Percentiles rank a stretch among this genome's conserved stretches.
These are phyloP conservation scores for Platynereis dumerilii DNA, from an alignment of 2,888 invertebrate species.

Conservation along the genomic window DNA sequence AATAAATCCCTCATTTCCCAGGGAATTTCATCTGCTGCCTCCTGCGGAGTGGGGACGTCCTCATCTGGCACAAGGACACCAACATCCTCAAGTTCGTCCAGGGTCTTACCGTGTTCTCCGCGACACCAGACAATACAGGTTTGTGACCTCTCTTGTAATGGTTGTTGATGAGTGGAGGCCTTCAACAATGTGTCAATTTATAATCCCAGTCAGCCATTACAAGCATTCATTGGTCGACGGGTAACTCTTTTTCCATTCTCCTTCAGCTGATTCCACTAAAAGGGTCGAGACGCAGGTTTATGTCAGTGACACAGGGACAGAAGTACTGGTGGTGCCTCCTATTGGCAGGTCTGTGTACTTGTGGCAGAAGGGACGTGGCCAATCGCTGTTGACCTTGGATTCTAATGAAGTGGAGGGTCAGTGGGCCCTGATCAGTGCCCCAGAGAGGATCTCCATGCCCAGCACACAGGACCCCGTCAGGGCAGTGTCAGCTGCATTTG, in stretches of 20 bases:
- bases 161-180: too few species aligned
- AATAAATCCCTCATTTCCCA: conserved; percentile 30
- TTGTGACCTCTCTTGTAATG: too few species aligned
- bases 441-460: conserved; percentile 45
- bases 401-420: conserved; percentile 45
- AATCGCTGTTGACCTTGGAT: conserved; percentile 39
- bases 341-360: conserved; percentile 43
- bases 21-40: conserved; percentile 54
- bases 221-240: too few species aligned
- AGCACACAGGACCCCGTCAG: conserved; percentile 40
- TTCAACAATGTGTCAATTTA: too few species aligned
- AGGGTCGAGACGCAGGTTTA: conserved; percentile 29
- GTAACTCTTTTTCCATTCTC: too few species aligned
- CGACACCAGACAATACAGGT: neutral
- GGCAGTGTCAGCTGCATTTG: conserved; percentile 45
- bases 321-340: conserved; percentile 45
- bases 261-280: too few species aligned
- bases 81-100: conserved; percentile 51
- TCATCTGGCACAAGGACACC: conserved; percentile 59
- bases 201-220: too few species aligned
- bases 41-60: conserved; percentile 51
- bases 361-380: conserved; percentile 48
- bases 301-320: conserved; percentile 48
- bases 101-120: conserved; percentile 42
- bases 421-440: conserved; percentile 48